Percentiles rank a stretch among this genome's conserved stretches.
Evolutionary conservation across 2,113 vertebrate genomes (phyloP).

Genomic region (Riparia riparia): DNA sequence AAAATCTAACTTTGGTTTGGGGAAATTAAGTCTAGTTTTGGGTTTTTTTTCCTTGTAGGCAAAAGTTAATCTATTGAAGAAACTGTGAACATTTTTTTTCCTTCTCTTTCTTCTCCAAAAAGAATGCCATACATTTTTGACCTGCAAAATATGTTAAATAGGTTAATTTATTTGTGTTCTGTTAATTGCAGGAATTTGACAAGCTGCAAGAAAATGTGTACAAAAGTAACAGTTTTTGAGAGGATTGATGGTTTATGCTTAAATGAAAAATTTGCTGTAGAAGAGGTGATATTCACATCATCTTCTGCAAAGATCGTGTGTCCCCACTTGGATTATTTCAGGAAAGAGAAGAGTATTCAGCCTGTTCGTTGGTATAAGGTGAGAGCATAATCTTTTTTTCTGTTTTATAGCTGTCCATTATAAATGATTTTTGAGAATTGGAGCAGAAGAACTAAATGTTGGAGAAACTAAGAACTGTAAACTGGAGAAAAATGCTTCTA

Average conservation of each 20-base stretch:
- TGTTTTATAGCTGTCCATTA: neutral
- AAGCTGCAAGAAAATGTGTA: slow-evolving; percentile 43
- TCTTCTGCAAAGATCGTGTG: slow-evolving; percentile 72
- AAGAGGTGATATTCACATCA: neutral
- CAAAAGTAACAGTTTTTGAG: slow-evolving; percentile 63
- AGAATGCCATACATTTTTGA: neutral
- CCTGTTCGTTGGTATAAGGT: slow-evolving; percentile 88
- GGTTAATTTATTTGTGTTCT: neutral
- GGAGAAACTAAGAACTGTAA: neutral
- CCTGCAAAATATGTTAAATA: neutral
- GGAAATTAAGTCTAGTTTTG: neutral
- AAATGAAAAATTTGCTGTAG: slow-evolving; percentile 43
- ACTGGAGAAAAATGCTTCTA: neutral
- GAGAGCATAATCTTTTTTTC: neutral
- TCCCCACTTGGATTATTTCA: slow-evolving; percentile 76
- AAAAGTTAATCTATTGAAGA: neutral
- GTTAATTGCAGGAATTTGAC: slow-evolving; percentile 73
- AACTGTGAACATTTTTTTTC: neutral
- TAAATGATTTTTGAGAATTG: neutral
- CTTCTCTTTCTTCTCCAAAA: neutral
- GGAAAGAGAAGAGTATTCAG: slow-evolving; percentile 45
- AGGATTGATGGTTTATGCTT: slow-evolving; percentile 67
- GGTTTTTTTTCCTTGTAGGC: neutral
- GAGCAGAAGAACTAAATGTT: neutral
- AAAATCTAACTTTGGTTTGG: neutral